Percentiles rank a stretch among this genome's conserved stretches.
Conservation (phyloP, 2,113 vertebrate species). For the Eulemur rufifrons region DNA sequence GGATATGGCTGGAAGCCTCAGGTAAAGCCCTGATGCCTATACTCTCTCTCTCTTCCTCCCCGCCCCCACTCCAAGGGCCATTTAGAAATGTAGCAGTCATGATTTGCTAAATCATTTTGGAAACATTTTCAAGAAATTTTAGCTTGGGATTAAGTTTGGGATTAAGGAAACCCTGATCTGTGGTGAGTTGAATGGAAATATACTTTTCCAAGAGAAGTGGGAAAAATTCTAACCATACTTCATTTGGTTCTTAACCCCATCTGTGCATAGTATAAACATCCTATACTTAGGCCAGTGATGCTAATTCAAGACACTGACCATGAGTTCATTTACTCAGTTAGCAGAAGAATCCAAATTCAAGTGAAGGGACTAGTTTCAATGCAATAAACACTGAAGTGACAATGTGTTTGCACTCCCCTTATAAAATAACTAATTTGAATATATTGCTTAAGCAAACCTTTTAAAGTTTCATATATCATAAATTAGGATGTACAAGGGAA, state of each 20-base stretch:
- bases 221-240: neutral
- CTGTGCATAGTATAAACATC: neutral
- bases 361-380: neutral
- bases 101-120: constrained; percentile 9
- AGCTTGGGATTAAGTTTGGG: neutral
- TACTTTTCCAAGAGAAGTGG: neutral
- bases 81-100: constrained; percentile 22
- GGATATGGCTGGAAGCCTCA: neutral
- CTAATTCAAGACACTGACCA: neutral
- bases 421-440: neutral
- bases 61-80: neutral
- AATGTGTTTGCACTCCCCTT: neutral
- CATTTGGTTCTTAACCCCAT: neutral
- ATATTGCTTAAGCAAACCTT: neutral
- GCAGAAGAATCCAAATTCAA: neutral
- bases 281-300: neutral
- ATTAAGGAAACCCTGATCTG: neutral
- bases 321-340: neutral
- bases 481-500: neutral
- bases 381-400: neutral
- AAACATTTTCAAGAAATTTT: neutral
- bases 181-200: neutral
- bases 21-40: neutral
- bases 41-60: neutral
- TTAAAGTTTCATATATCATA: neutral